Evolutionary conservation across 2,888 invertebrate species (phyloP), one percentile per base, ranked within the genome.

Genomic region (Eristalis pertinax): DNA sequence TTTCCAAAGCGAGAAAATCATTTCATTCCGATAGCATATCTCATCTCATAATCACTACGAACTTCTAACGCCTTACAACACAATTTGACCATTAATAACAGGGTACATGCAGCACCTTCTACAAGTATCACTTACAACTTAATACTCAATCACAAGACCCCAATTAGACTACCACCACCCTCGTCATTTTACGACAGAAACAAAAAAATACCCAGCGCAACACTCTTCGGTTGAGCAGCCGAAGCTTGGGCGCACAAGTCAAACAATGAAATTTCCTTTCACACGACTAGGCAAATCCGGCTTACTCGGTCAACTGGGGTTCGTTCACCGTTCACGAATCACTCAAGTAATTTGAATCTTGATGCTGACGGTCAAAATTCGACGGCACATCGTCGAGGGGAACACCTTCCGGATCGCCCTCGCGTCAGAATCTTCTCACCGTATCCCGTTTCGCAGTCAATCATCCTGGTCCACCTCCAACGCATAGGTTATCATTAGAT

Each of bases 251-350:
- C n/a, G 43, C 63, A 43, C 43, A 43, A 60, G 43, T 11, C 64
- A 65, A 80, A 56, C 58, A 84, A 87, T 80, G 65, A 74, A 77
- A 84, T 70, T 70, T 74, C 13, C 74, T 88, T 84, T 84, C 88
- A 81, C 88, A 80, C 81, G 84, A 88, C 77, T 84, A 81, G 70
- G 70, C 88, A 88, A 81, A 88, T 73, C 88, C 84, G 84, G 88
- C 88, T 88, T 88, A 88, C 43, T 67, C 74, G 79, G 83, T 83
- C 79, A 76, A 83, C 60, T 73, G 65, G 62, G 69, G 65, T 72
- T 50, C 58, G 35, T 41, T 32, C 15, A 50, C 50, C 50, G 50
- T 50, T 60, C 50, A 19, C 50, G n/a, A 50, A 5, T 50, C 50
- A 50, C 50, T 50, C 50, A 65, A 38, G 74, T 84, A 86, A 86